Evolutionary conservation across 2,797 vertebrate genomes (phyloP).

Genomic region (Myoxocephalus aenaeus): DNA sequence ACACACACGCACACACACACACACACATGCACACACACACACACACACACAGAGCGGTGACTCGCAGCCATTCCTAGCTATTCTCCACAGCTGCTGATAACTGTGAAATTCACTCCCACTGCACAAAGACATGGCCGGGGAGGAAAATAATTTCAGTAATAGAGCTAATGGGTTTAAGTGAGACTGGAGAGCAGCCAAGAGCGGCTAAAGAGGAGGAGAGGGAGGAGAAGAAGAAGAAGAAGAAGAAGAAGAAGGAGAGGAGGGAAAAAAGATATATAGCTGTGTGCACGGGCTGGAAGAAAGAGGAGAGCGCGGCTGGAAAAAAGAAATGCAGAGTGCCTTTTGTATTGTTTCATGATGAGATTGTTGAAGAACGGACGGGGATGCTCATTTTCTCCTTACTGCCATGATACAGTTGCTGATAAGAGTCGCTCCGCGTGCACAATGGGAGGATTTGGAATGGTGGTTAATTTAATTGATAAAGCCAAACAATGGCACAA

Average conservation of each 20-base stretch:
- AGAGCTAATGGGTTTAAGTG: slow-evolving; percentile 91
- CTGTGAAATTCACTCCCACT: slow-evolving; percentile 90
- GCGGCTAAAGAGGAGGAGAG: slow-evolving; percentile 75
- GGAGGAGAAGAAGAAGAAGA: slow-evolving; percentile 55
- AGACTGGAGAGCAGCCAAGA: slow-evolving; percentile 87
- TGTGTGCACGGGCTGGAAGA: slow-evolving; percentile 74
- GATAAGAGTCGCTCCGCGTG: slow-evolving; percentile 79
- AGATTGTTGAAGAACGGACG: slow-evolving; percentile 77
- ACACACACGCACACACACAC: slow-evolving; percentile 34
- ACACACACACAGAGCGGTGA: slow-evolving; percentile 63
- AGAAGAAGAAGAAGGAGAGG: not conserved
- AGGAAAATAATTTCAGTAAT: slow-evolving; percentile 91
- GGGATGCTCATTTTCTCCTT: slow-evolving; percentile 74
- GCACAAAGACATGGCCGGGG: slow-evolving; percentile 81
- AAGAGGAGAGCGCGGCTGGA: slow-evolving; percentile 45
- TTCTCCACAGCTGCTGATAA: slow-evolving; percentile 85
- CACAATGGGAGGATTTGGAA: slow-evolving; percentile 86
- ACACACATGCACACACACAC: slow-evolving; percentile 44
- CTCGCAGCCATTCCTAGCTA: slow-evolving; percentile 82
- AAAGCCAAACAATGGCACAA: slow-evolving; percentile 81
- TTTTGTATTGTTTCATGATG: slow-evolving; percentile 82
- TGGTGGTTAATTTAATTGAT: slow-evolving; percentile 87
- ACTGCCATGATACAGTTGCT: slow-evolving; percentile 80
- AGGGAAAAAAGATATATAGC: slow-evolving; percentile 62
- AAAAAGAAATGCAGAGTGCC: slow-evolving; percentile 63